Evolutionary conservation across 1,140 invertebrate genomes (phyloP), one percentile per base, ranked within the genome.

Genomic region (Arion vulgaris): DNA sequence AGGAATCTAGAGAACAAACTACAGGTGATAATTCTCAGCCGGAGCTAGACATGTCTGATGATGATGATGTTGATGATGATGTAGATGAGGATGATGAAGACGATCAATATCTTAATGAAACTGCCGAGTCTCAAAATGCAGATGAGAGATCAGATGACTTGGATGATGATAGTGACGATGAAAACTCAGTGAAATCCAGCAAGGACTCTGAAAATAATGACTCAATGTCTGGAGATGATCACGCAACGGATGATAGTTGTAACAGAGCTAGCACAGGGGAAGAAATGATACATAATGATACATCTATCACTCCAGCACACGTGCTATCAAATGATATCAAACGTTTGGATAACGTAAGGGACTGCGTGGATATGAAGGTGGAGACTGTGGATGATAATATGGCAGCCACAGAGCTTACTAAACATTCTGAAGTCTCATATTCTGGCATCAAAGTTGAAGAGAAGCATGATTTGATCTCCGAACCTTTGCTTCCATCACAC

Each of bases 151-250:
- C 32, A 51, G 74, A 49, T 11, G n/a, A 19, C 23, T 38, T 36
- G 41, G 45, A 53, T 36, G 74, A 76, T 49, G 74, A 76, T 32
- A n/a, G 71, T 73, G 71, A 73, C 28, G 71, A n/a, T 39, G 36
- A 39, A 9, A 2, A 39, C 1, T 23, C 36, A 26, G 71, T 15
- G 19, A 23, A 41, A 26, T 73, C 71, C 2, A 15, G 4, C 26
- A 57, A n/a, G 19, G 5, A 57, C 28, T 73, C 71, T 5, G 38
- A 49, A 1, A 49, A 73, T 26, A 49, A 41, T 26, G 38, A 73
- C 2, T 49, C 4, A 7, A 32, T 17, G 7, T 66, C 62, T 7
- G 32, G n/a, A 32, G 62, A 66, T 66, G n/a, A 57, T 9, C 5
- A 9, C 5, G 23, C 4, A 66, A 66, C 28, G 1, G 28, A 32